Percentiles rank a stretch among this genome's conserved stretches.
Conservation (phyloP, 1,140 invertebrate genomes). For the Eurosta solidaginis region DNA sequence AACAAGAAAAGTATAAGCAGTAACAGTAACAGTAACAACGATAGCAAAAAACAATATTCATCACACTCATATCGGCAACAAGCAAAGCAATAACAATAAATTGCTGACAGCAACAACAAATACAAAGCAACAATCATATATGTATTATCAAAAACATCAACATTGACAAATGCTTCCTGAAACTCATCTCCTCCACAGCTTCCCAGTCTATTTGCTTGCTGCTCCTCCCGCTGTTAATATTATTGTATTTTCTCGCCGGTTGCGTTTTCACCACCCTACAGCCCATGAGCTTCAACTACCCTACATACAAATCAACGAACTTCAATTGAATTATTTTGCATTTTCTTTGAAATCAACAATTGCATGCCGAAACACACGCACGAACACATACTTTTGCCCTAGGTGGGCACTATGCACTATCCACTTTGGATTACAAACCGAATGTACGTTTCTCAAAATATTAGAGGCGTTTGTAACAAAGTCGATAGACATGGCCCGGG, state of each 20-base stretch:
- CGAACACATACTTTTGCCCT: not conserved
- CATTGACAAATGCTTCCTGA: slow-evolving; percentile 11
- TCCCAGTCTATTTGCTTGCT: not conserved
- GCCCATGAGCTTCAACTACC: not conserved
- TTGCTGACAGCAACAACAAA: no score
- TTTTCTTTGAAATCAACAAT: slow-evolving; percentile 23
- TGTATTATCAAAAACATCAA: no score
- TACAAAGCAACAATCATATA: slow-evolving; percentile 18
- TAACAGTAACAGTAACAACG: not conserved
- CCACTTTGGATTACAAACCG: no score
- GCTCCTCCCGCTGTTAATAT: not conserved
- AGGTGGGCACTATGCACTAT: no score
- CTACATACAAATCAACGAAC: not conserved
- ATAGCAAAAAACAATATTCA: slow-evolving; percentile 1
- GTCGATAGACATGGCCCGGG: no score
- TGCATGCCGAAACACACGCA: not conserved
- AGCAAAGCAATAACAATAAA: not conserved
- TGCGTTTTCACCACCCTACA: not conserved
- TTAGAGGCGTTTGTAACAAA: no score
- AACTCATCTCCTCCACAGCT: not conserved
- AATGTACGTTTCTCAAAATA: no score
- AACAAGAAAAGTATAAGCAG: not conserved
- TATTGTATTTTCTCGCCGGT: not conserved
- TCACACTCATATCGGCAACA: not conserved
- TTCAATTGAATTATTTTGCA: slow-evolving; percentile 25